Base-by-base conservation (phyloP, 2,888 invertebrate species). In the Scelioninae gen. 1 region DNA sequence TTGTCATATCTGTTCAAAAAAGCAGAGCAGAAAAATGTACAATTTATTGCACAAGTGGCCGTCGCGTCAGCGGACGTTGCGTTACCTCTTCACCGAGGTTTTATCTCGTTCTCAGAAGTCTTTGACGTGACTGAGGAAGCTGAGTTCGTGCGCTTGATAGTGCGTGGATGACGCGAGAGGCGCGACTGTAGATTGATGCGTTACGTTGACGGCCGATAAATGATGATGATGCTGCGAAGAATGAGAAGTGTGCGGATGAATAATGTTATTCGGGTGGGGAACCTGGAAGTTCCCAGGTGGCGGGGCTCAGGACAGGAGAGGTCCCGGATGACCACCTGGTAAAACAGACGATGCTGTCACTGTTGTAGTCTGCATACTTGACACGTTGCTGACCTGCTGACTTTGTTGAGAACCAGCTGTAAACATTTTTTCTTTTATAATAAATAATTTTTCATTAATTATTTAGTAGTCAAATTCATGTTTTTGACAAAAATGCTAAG, bases 301-400 rank as follows among this genome's bases (percentile, higher is more conserved):
- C 92, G 92, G 91, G 90, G 92, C 93, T 93, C 93, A 93, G 92
- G 93, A 93, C 85, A 93, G 88, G 85, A 92, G 92, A 31, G 90
- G 87, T 74, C 91, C 92, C 40, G 92, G 90, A 87, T 92, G 92
- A 55, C 92, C 91, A 47, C 90, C 90, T 34, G 90, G 89, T 82
- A 92, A 90, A 87, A 92, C 91, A 55, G 91, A 91, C 56, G 91
- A 89, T 60, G 89, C 89, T 53, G 89, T 90, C 16, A 89, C 91
- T 34, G 89, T 87, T 49, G 89, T 88, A 40, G 89, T 89, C 82
- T 91, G 91, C 91, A 91, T 91, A 81, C 87, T 91, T 43, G 92
- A 86, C n/a, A 91, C 91, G 56, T 88, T 92, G 79, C 90, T 92
- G 65, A 91, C 92, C 62, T 91, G 92, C 56, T 92, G 92, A 83